A percentile compares a stretch with the other conserved stretches of the same genome.
Evolutionary conservation across 2,888 invertebrate species (phyloP).

Genomic region (Pachydiplax longipennis): DNA sequence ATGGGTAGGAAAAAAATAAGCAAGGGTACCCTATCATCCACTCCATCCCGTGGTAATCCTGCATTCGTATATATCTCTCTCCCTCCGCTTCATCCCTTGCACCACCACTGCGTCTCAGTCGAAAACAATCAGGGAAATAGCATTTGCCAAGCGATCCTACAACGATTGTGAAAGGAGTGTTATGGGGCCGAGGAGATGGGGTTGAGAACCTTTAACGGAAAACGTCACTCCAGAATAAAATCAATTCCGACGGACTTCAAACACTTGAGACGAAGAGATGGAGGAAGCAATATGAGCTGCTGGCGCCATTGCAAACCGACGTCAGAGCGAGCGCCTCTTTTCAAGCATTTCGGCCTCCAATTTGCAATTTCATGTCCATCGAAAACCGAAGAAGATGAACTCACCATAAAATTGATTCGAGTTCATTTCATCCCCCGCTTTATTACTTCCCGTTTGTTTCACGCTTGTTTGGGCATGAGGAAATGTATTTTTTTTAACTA

Average conservation of each 20-base stretch:
- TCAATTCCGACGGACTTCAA: slow-evolving; percentile 29
- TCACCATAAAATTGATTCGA: background rate
- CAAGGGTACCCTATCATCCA: background rate
- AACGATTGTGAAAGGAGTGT: background rate
- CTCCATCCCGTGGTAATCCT: no score
- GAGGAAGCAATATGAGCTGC: slow-evolving; percentile 2
- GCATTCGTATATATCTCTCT: background rate
- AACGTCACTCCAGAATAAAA: slow-evolving; percentile 28
- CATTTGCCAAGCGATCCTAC: background rate
- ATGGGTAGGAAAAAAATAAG: background rate
- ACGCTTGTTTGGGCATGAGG: slow-evolving; percentile 25
- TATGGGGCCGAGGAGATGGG: background rate
- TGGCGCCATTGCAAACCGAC: background rate
- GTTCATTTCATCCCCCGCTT: background rate
- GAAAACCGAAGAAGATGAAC: background rate
- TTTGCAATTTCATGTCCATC: background rate
- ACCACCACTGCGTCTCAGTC: background rate
- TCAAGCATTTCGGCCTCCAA: background rate
- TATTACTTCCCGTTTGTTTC: slow-evolving; percentile 16
- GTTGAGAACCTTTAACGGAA: background rate
- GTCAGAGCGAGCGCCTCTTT: background rate
- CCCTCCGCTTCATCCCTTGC: background rate
- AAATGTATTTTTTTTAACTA: slow-evolving; percentile 25
- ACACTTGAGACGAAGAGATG: background rate
- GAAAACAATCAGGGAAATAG: slow-evolving; percentile 30